A percentile compares a stretch with the other conserved stretches of the same genome.
Conservation (phyloP, 1,140 invertebrate genomes). For the Marisa cornuarietis region DNA sequence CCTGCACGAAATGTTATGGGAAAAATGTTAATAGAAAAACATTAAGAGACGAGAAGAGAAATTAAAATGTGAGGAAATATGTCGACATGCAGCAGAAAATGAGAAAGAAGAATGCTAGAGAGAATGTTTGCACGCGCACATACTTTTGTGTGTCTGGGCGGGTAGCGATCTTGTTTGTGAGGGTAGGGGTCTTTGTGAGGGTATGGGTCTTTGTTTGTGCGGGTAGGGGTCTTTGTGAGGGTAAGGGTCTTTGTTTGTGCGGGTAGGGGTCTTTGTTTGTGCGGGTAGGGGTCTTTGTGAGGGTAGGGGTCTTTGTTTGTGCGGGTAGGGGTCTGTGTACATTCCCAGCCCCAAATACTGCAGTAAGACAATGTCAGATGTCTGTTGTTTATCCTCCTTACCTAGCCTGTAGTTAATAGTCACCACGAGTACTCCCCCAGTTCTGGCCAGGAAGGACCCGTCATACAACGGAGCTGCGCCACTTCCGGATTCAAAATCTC, state of each 20-base stretch:
- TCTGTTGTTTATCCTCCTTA: not conserved
- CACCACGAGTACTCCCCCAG: conserved; percentile 83
- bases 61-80: not conserved
- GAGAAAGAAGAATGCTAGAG: not conserved
- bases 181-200: too few relatives aligned
- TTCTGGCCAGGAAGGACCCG: conserved; percentile 81
- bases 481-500: conserved; percentile 87
- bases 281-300: too few relatives aligned
- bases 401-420: conserved; percentile 94
- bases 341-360: not conserved
- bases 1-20: conserved; percentile 5
- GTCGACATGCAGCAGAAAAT: not conserved
- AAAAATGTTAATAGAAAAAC: not conserved
- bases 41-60: not conserved
- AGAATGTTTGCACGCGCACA: too few relatives aligned
- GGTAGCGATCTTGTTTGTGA: too few relatives aligned
- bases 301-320: too few relatives aligned
- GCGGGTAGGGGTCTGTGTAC: too few relatives aligned
- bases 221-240: too few relatives aligned
- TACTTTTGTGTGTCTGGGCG: not conserved
- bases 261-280: too few relatives aligned
- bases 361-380: not conserved
- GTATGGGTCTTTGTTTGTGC: too few relatives aligned
- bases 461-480: conserved; percentile 85
- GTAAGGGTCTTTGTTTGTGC: too few relatives aligned